Evolutionary conservation across 2,888 invertebrate genomes (phyloP), one percentile per base, ranked within the genome.

Genomic region (Helleia helle): DNA sequence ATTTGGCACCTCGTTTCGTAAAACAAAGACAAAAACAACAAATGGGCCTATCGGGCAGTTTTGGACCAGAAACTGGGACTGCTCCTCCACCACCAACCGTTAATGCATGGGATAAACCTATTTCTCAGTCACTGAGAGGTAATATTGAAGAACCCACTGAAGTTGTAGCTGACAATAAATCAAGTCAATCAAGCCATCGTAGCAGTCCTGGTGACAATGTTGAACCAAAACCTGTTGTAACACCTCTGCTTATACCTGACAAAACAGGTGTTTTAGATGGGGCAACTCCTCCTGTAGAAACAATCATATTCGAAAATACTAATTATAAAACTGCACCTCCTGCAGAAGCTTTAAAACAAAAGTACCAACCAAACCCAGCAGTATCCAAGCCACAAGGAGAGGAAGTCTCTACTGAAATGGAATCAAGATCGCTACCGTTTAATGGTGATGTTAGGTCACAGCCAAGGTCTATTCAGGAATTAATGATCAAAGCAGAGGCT

Each of bases 221-320:
- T 28, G 77, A 77, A 46, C 62, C 50, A 4, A 84, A 83, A 49
- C 51, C 70, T 41, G 58, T 56, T 38, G 56, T 62, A 9, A 50
- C 65, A 4, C 46, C 65, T 42, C 49, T 68, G 31, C 56, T 72
- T 26, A 63, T 65, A 43, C 44, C 70, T 38, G 87, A 87, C 50
- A 89, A 89, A 59, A 53, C 75, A 40, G 86, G 87, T 17, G 87
- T 90, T 1, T 71, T 93, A 18, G 92, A 94, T 60, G 91, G 93
- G 15, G 87, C 91, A 2, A 92, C 92, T 3, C 90, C 93, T 0
- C 93, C 94, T 1, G 93, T 94, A 12, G 93, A 93, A 63, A 95
- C 95, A 0, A 92, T 96, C 39, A 95, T 96, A 50, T 95, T 96
- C 64, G 95, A 96, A 64, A 96, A 96, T 66, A 95, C 95, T 1